Base-by-base conservation (phyloP, 2,797 vertebrate genomes). In the Menidia menidia region DNA sequence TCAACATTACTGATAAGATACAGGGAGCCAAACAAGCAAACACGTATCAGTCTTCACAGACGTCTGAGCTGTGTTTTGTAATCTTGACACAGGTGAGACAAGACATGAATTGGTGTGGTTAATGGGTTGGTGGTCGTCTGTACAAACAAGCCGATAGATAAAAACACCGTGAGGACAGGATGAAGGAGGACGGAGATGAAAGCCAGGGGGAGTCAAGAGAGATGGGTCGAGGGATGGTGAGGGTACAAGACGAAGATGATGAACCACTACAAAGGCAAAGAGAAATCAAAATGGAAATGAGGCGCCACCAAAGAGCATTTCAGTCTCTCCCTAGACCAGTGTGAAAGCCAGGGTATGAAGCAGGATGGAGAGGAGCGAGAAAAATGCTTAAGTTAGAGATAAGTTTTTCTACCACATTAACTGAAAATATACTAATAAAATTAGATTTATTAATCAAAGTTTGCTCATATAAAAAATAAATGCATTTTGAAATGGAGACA, bases 251-350 rank as follows among this genome's bases (percentile, higher is more conserved):
- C 19, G 67, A 59, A 78, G 83, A 86, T 85, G 88, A 90, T 85
- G 85, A 89, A 83, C 85, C 75, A 87, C 87, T 88, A 88, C 87
- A 88, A 92, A 91, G 84, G 87, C 80, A 87, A 83, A 88, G 77
- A 90, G 70, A 88, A 92, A 92, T 91, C 86, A 87, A 91, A 92
- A 92, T 92, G 90, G 90, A 93, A 92, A 93, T 88, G 84, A 91
- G 84, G 72, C 51, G 30, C 75, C 75, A 83, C 83, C 81, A 85
- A 89, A 90, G 84, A 85, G 78, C 80, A 81, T 80, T 86, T 69
- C 2, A 51, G 63, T 80, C 71, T 84, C 78, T 81, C 75, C 64
- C 80, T 88, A 80, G 87, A 86, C 61, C 25, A 70, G 75, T 75
- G 75, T 75, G 79, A 88, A 89, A 87, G 82, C 56, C 61, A 31